Percentiles rank a stretch among this genome's conserved stretches.
Evolutionary conservation across 2,797 vertebrate species (phyloP).

Genomic region (Gobio occitaniae): DNA sequence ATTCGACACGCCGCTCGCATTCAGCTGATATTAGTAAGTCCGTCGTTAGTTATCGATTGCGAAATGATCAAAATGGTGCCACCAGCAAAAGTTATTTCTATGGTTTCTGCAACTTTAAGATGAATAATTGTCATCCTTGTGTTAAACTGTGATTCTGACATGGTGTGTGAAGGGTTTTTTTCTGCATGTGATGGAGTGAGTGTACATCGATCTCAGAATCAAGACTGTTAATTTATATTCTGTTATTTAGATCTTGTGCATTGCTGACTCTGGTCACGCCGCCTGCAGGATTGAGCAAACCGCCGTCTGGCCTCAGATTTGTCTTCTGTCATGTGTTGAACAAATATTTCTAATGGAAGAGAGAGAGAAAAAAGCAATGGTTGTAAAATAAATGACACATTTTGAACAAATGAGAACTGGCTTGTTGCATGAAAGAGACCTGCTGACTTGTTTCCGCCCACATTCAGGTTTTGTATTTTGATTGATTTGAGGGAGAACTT

Average conservation of each 20-base stretch:
- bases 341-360: constrained; percentile 71
- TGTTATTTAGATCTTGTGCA: constrained; percentile 61
- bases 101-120: neutral
- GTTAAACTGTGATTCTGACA: constrained; percentile 12
- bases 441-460: neutral
- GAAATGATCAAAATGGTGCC: neutral
- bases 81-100: constrained; percentile 1
- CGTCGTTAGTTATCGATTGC: neutral
- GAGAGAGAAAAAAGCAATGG: constrained; percentile 61
- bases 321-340: constrained; percentile 73
- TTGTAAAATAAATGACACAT: constrained; percentile 71
- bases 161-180: neutral
- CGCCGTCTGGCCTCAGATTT: constrained; percentile 66
- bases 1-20: neutral
- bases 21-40: neutral
- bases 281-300: constrained; percentile 57
- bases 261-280: constrained; percentile 53
- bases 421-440: constrained; percentile 74
- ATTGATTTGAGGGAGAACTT: constrained; percentile 5
- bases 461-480: neutral
- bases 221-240: constrained; percentile 76
- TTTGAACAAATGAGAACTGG: constrained; percentile 72
- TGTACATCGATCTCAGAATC: constrained; percentile 39
- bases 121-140: neutral
- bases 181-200: neutral